A percentile compares a stretch with the other conserved stretches of the same genome.
Conservation (phyloP, 2,888 invertebrate species). For the Silvanus unidentatus region DNA sequence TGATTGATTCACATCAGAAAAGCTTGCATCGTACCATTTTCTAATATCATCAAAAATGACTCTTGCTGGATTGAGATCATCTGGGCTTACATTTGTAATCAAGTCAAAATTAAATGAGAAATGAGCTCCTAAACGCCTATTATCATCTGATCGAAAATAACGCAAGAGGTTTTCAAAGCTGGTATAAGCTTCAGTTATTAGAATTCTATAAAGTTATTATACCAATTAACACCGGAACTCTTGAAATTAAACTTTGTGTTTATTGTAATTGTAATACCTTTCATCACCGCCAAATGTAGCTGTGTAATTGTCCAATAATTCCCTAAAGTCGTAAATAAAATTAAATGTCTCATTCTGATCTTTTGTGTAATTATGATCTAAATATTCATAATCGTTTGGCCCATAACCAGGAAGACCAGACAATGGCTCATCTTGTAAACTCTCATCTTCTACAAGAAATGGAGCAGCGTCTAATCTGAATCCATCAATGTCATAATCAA, state of each 20-base stretch:
- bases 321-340: slow-evolving; percentile 61
- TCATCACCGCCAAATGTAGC: slow-evolving; percentile 37
- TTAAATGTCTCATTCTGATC: slow-evolving; percentile 54
- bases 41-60: no score
- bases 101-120: slow-evolving; percentile 75
- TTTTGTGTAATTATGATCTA: slow-evolving; percentile 58
- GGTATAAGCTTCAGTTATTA: slow-evolving; percentile 73
- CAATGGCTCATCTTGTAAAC: slow-evolving; percentile 44
- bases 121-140: slow-evolving; percentile 53
- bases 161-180: slow-evolving; percentile 54
- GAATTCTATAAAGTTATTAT: no score
- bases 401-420: slow-evolving; percentile 29
- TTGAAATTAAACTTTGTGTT: no score
- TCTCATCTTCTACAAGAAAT: slow-evolving; percentile 43
- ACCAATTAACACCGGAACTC: no score
- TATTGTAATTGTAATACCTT: no score
- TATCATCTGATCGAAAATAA: slow-evolving; percentile 57
- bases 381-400: slow-evolving; percentile 55
- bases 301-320: slow-evolving; percentile 54
- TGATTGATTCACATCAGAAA: not conserved
- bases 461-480: slow-evolving; percentile 76
- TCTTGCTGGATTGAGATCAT: no score
- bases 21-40: no score
- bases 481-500: slow-evolving; percentile 78
- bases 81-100: slow-evolving; percentile 57